These are phyloP conservation scores for Acanthurus tractus DNA, from an alignment of 2,797 vertebrate genomes.

Conservation along the genomic window DNA sequence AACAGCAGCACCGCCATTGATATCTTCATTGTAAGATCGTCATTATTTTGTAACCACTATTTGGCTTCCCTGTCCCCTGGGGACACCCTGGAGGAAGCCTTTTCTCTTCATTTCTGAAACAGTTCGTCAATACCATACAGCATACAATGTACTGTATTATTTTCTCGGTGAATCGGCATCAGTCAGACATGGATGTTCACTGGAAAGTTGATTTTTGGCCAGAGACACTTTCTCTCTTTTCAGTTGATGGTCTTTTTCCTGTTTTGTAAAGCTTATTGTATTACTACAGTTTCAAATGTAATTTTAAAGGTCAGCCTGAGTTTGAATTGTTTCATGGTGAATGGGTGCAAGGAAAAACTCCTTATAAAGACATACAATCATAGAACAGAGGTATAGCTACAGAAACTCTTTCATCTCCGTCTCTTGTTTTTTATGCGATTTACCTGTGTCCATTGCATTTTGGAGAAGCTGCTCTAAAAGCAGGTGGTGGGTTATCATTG, in stretches of 20 bases:
- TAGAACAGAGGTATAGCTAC: background rate
- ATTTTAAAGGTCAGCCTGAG: background rate
- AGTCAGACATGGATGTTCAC: conserved; percentile 22
- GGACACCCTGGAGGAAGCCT: conserved; percentile 14
- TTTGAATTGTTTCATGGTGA: background rate
- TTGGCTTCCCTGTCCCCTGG: conserved; percentile 23
- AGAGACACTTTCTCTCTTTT: background rate
- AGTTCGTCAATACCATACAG: conserved; percentile 29
- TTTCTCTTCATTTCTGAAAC: conserved; percentile 10
- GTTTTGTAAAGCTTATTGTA: conserved; percentile 1
- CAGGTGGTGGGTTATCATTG: conserved; percentile 40
- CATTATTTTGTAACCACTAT: conserved; percentile 42
- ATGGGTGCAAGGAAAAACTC: background rate
- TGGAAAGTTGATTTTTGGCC: conserved; percentile 1
- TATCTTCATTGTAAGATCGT: conserved; percentile 25
- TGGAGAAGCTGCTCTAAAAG: conserved; percentile 21
- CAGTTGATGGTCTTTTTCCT: background rate
- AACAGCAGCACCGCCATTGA: conserved; percentile 7
- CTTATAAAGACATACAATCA: background rate
- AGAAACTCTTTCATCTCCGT: background rate
- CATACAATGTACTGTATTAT: conserved; percentile 21
- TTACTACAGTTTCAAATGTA: background rate
- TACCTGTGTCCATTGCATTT: conserved; percentile 3
- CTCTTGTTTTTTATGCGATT: conserved; percentile 11
- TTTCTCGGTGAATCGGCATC: conserved; percentile 1